Conservation (phyloP, 1,140 invertebrate species). For the Leucophenga varia region DNA sequence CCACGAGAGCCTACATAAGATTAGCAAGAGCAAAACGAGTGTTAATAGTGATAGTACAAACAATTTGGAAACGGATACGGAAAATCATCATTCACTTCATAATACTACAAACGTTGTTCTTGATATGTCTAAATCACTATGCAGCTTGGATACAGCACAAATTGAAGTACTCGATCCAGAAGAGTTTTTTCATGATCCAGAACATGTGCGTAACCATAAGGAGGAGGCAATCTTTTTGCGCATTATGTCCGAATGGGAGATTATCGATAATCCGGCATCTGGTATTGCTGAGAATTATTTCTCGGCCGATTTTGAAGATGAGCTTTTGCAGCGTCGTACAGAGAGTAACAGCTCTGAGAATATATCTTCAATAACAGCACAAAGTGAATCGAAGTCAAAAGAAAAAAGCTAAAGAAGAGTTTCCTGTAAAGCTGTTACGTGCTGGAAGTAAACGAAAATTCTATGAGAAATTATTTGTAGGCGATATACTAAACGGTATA, state of each 20-base stretch:
- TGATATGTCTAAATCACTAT: conserved; percentile 27
- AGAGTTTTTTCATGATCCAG: conserved; percentile 52
- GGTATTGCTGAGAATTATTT: conserved; percentile 32
- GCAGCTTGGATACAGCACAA: conserved; percentile 24
- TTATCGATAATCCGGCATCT: conserved; percentile 38
- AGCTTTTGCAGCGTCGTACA: conserved; percentile 32
- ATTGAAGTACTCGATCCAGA: conserved; percentile 48
- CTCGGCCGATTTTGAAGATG: conserved; percentile 48
- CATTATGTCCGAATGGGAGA: conserved; percentile 53
- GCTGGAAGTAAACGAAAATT: conserved; percentile 29
- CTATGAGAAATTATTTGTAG: conserved; percentile 35
- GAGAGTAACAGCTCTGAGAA: neutral
- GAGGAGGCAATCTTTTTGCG: conserved; percentile 45
- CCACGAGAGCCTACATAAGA: conserved; percentile 56
- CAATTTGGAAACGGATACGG: too few relatives aligned
- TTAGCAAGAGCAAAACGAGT: too few relatives aligned
- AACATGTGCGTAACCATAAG: conserved; percentile 43
- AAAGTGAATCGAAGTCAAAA: too few relatives aligned
- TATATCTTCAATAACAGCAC: too few relatives aligned
- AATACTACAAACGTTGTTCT: too few relatives aligned
- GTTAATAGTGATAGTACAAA: neutral
- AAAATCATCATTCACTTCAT: too few relatives aligned
- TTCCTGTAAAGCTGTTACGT: neutral
- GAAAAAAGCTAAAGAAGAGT: neutral
- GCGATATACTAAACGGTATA: conserved; percentile 39